These are phyloP conservation scores for Cantharis flavilabris DNA, from an alignment of 2,888 invertebrate species.

Conservation along the genomic window DNA sequence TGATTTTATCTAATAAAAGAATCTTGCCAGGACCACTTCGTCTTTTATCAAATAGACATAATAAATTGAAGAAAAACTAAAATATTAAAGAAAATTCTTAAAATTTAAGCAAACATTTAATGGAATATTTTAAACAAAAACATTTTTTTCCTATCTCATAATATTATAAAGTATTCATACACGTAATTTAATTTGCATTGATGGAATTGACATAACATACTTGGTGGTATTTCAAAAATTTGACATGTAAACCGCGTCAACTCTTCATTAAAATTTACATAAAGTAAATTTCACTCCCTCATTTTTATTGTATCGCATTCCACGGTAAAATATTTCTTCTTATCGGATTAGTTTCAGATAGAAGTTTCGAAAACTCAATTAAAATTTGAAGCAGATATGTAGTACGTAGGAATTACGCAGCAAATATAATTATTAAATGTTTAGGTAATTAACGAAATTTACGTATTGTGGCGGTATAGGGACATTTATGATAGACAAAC, in stretches of 20 bases:
- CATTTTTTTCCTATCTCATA: background rate
- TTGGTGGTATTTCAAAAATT: background rate
- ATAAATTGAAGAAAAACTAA: background rate
- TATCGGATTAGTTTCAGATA: background rate
- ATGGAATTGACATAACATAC: background rate
- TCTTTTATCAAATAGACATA: background rate
- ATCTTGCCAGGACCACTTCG: background rate
- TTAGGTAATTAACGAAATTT: background rate
- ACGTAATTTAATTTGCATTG: background rate
- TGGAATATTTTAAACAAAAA: background rate
- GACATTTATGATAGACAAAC: constrained; percentile 41
- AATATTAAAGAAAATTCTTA: background rate
- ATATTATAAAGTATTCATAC: background rate
- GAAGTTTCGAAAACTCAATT: background rate
- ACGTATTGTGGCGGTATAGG: background rate
- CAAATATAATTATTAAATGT: background rate
- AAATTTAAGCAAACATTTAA: background rate
- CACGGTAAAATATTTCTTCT: background rate
- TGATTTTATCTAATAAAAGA: background rate
- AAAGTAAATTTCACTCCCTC: background rate
- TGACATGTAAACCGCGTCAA: background rate
- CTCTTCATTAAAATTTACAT: background rate
- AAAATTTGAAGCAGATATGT: constrained; percentile 33
- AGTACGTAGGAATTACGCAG: constrained; percentile 30
- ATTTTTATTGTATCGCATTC: background rate